Percentiles rank a stretch among this genome's conserved stretches.
phyloP scores from a whole-genome alignment of 2,888 invertebrate species.

The Drosophila imparisetae region DNA sequence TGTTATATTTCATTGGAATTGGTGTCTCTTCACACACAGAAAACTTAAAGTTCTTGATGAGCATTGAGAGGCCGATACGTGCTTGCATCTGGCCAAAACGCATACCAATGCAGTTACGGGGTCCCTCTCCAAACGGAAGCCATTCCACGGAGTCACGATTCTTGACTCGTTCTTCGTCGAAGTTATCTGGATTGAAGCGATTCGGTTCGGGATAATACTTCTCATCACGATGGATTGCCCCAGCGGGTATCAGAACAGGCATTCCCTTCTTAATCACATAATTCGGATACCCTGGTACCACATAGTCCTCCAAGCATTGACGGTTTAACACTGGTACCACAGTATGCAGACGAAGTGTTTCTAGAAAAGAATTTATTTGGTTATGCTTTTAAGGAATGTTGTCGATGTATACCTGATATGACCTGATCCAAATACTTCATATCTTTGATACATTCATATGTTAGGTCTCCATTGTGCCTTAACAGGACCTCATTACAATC shows the following conservation, averaged over 20 bases:
- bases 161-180: conserved; percentile 86
- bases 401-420: conserved; percentile 82
- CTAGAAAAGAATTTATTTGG: no score
- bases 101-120: conserved; percentile 82
- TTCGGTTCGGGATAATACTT: conserved; percentile 87
- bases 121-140: conserved; percentile 83
- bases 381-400: accelerated
- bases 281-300: no score
- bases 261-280: no score
- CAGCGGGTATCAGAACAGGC: conserved; percentile 46
- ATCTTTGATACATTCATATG: conserved; percentile 82
- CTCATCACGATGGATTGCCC: conserved; percentile 87
- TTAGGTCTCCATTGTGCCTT: conserved; percentile 82
- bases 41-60: conserved; percentile 77
- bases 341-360: no score
- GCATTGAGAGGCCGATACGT: conserved; percentile 70
- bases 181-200: conserved; percentile 87
- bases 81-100: conserved; percentile 83
- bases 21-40: conserved; percentile 65
- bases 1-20: conserved; percentile 69
- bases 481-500: conserved; percentile 84
- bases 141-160: conserved; percentile 84
- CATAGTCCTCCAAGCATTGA: no score
- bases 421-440: conserved; percentile 85
- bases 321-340: accelerated